Evolutionary conservation across 2,888 invertebrate genomes (phyloP).

Genomic region (Torymus tubicola): DNA sequence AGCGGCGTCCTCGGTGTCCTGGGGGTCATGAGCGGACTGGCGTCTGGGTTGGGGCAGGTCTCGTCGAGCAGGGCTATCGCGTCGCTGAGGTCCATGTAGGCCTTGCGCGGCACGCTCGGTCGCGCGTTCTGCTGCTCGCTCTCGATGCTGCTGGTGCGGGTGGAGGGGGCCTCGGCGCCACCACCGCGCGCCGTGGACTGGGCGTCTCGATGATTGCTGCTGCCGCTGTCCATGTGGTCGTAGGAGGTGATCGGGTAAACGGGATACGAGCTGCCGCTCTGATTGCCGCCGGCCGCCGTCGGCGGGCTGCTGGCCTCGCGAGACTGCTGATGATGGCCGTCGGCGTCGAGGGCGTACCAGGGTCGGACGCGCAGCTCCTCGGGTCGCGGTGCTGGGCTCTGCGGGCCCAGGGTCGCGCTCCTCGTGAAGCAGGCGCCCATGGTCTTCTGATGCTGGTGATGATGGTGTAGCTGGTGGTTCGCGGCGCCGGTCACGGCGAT

Average conservation of each 20-base stretch:
- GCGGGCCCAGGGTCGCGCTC: slow-evolving; percentile 58
- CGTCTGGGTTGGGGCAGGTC: slow-evolving; percentile 72
- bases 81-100: slow-evolving; percentile 73
- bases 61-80: slow-evolving; percentile 74
- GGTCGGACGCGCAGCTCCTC: slow-evolving; percentile 72
- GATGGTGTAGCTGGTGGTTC: slow-evolving; percentile 8
- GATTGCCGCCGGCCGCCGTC: slow-evolving; percentile 22
- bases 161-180: slow-evolving; percentile 48
- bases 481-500: background rate
- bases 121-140: slow-evolving; percentile 61
- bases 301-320: slow-evolving; percentile 5
- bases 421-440: slow-evolving; percentile 52
- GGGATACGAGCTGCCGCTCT: slow-evolving; percentile 24
- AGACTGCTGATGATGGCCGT: slow-evolving; percentile 42
- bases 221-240: slow-evolving; percentile 15
- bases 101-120: slow-evolving; percentile 66
- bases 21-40: slow-evolving; percentile 72
- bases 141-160: slow-evolving; percentile 70
- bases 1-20: slow-evolving; percentile 71
- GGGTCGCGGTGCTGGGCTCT: slow-evolving; percentile 67
- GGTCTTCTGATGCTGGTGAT: slow-evolving; percentile 41
- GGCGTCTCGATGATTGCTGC: background rate
- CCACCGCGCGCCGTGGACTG: background rate
- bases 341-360: slow-evolving; percentile 67
- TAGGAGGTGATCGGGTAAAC: slow-evolving; percentile 24